Percentiles rank a stretch among this genome's conserved stretches.
Evolutionary conservation across 2,113 vertebrate species (phyloP).

Genomic region (Origma solitaria): DNA sequence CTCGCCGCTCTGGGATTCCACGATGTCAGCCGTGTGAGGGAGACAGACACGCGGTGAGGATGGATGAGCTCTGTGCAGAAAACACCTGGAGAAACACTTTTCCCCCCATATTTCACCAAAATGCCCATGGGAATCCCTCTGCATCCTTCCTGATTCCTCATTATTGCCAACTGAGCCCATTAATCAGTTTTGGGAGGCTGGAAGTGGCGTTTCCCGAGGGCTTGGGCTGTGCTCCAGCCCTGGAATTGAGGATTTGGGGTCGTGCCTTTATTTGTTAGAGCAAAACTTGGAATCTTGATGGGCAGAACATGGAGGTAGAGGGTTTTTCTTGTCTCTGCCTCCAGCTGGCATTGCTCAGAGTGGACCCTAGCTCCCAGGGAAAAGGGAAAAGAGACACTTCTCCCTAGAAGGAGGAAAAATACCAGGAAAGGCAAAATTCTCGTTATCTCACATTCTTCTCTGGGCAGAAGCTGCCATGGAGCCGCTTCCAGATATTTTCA

Average conservation of each 20-base stretch:
- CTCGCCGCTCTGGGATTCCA: conserved; percentile 50
- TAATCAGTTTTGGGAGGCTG: background rate
- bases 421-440: background rate
- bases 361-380: background rate
- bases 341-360: background rate
- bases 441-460: background rate
- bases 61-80: rapidly evolving
- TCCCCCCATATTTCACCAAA: rapidly evolving
- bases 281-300: background rate
- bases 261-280: background rate
- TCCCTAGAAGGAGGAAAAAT: background rate
- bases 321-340: background rate
- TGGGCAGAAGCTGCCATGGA: too few species aligned
- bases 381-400: background rate
- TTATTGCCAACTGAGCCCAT: rapidly evolving
- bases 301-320: background rate
- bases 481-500: background rate
- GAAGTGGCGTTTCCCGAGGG: background rate
- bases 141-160: rapidly evolving
- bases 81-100: rapidly evolving
- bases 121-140: background rate
- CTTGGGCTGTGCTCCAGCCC: background rate
- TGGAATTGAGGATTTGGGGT: background rate
- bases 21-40: conserved; percentile 52
- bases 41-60: conserved; percentile 70